phyloP scores from a whole-genome alignment of 2,888 invertebrate genomes.

The Sarcophaga carnaria region DNA sequence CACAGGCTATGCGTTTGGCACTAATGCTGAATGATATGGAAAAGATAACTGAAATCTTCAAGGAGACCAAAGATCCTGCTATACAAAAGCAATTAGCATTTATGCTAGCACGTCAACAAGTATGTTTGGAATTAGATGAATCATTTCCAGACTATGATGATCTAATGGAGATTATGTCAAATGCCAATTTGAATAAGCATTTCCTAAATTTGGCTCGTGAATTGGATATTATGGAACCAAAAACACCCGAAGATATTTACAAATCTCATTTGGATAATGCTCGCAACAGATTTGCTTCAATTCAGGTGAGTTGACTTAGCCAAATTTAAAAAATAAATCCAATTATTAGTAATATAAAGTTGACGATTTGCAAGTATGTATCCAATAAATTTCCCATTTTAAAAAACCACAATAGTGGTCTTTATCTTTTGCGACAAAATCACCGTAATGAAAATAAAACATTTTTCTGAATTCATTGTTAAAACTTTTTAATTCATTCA shows the following conservation, averaged over 20 bases:
- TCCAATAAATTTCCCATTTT: too few relatives aligned
- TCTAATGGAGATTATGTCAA: constrained; percentile 94
- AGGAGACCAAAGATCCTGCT: constrained; percentile 89
- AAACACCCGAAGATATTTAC: constrained; percentile 99
- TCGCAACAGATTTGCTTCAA: constrained; percentile 88
- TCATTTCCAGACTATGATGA: constrained; percentile 87
- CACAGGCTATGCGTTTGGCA: constrained; percentile 94
- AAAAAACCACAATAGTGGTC: too few relatives aligned
- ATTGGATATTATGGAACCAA: constrained; percentile 99
- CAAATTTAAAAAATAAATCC: too few relatives aligned
- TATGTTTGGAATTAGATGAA: constrained; percentile 90
- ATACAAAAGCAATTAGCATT: constrained; percentile 97
- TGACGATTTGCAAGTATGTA: too few relatives aligned
- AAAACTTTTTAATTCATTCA: too few relatives aligned
- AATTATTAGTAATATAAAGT: too few relatives aligned
- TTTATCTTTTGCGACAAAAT: too few relatives aligned
- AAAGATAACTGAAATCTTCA: constrained; percentile 92
- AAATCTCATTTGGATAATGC: constrained; percentile 97
- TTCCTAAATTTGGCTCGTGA: constrained; percentile 97
- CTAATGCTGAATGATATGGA: constrained; percentile 93
- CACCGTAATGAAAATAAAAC: too few relatives aligned
- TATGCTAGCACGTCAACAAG: constrained; percentile 97
- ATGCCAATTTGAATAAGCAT: constrained; percentile 95
- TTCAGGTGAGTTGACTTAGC: constrained; percentile 81
- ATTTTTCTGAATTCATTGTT: too few relatives aligned